Evolutionary conservation across 2,797 vertebrate genomes (phyloP), one percentile per base, ranked within the genome.

Genomic region (Gallinago stenura): DNA sequence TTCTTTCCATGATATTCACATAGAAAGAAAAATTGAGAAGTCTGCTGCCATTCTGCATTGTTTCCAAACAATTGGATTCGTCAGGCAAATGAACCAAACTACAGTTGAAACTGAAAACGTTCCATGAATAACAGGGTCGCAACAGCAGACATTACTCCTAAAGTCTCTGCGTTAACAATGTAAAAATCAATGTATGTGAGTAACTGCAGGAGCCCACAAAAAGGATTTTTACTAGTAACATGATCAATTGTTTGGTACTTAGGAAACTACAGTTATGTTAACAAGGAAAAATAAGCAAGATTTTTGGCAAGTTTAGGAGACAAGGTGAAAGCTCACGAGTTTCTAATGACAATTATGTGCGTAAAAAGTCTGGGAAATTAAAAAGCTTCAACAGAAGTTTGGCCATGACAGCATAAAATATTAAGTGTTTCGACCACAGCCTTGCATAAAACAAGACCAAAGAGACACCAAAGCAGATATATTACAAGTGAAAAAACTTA

Each of bases 401-500:
- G 90, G 70, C 72, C 58, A 48, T 35, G 58, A 62, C 81, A 80
- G 45, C 28, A 46, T 95, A 95, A 94, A 94, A 95, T 87, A 87
- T 83, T 82, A 93, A 87, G 68, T 62, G 95, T 85, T 93, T 93
- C 92, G 60, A 76, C 85, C 94, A 92, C 90, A 86, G 79, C 64
- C 50, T 81, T 28, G 68, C 61, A 82, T 77, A 94, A 94, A 88
- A 88, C 45, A 56, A 66, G 87, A 89, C 93, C 90, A 92, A 93
- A 93, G 91, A 96, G 70, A 80, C 57, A 84, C 83, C 41, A 84
- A 80, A 92, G 89, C 89, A 93, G 93, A 95, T 48, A 93, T 7
- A 96, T 92, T 94, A 66, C 83, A 93, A 94, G 58, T 18, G 58
- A 94, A 87, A 78, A 69, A 80, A 37, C 62, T 54, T n/a, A 22